Evolutionary conservation across 2,113 vertebrate species (phyloP).

Genomic region (Cynoglossus semilaevis): DNA sequence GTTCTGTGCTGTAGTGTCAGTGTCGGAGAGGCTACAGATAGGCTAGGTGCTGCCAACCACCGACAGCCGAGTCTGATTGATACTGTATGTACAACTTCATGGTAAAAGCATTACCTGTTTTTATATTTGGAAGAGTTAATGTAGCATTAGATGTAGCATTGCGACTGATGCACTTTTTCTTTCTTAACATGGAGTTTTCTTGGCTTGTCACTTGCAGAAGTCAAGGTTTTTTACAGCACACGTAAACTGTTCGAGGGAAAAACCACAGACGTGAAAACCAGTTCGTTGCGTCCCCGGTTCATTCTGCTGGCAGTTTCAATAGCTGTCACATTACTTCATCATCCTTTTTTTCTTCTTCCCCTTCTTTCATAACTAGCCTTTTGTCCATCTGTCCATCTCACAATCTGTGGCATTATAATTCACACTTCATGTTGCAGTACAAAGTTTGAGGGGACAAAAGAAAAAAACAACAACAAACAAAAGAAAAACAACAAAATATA

Average conservation of each 20-base stretch:
- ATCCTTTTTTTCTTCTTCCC: conserved; percentile 12
- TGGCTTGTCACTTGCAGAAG: conserved; percentile 31
- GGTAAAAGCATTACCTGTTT: neutral
- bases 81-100: conserved; percentile 33
- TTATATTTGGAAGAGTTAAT: conserved; percentile 53
- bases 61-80: conserved; percentile 37
- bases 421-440: conserved; percentile 66
- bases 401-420: conserved; percentile 53
- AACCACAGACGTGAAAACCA: conserved; percentile 26
- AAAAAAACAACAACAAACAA: conserved; percentile 6
- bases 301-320: conserved; percentile 77
- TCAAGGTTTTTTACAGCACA: conserved; percentile 37
- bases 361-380: conserved; percentile 25
- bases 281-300: conserved; percentile 43
- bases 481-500: conserved; percentile 40
- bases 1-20: conserved; percentile 28
- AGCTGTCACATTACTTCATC: conserved; percentile 66
- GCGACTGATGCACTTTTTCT: neutral
- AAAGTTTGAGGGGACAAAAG: conserved; percentile 54
- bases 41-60: conserved; percentile 43
- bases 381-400: conserved; percentile 32
- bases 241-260: conserved; percentile 21
- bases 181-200: conserved; percentile 42
- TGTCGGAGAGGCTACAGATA: conserved; percentile 39
- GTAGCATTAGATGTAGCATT: too few species aligned